Conservation (phyloP, 2,113 vertebrate species). For the Sus scrofa region T2T-Sscrofa CM000823.6:35236501-35237000, state of each 20-base stretch:
- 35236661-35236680: background rate
- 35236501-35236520: background rate
- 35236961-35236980: background rate
- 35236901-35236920: background rate
- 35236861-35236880: background rate
- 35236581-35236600: background rate
- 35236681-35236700: background rate
- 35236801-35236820: background rate
- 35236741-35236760: background rate
- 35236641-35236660: background rate
- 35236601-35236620: background rate
- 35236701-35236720: background rate
- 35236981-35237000: background rate
- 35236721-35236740: background rate
- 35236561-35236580: background rate
- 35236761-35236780: background rate
- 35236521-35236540: slow-evolving; percentile 29
- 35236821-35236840: background rate
- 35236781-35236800: background rate
- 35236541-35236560: background rate
- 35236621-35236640: background rate
- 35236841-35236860: background rate
- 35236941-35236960: background rate
- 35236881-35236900: background rate
- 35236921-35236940: background rate